Evolutionary conservation across 2,113 vertebrate species (phyloP), one percentile per base, ranked within the genome.

Genomic region (Albula glossodonta): DNA sequence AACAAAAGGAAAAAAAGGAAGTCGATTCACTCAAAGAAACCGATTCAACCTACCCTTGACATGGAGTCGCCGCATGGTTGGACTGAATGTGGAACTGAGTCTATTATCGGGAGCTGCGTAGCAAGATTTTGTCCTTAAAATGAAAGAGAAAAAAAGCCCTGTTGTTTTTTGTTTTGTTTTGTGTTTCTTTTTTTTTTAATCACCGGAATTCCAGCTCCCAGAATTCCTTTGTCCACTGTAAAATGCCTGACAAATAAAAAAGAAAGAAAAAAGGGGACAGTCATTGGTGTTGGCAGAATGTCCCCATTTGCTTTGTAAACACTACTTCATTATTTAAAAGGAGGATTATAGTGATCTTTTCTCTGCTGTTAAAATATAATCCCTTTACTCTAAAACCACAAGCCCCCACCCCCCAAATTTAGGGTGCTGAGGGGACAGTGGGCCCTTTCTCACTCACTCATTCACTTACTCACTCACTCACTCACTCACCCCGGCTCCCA

Each of bases 291-390:
- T 50, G 41, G 15, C 2, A 66, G 57, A 86, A 53, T 81, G 25
- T 81, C 52, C 57, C 85, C 70, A 60, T 41, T 82, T 82, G 49
- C 51, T 86, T 82, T 81, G 60, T 78, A 53, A 17, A 22, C 51
- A 31, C 50, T n/a, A 52, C 78, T 78, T 78, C 51, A 50, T 77
- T 82, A 56, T 60, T 74, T 25, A 82, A 57, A 63, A 77, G 1
- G 56, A 50, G 41, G 52, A 85, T 79, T 49, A 13, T 56, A 10
- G 19, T 49, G 41, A 25, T 57, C 51, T 85, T 52, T n/a, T 85
- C 31, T 85, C n/a, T 82, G 22, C 81, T 85, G 78, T 79, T 85
- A 60, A 80, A 79, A 60, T 79, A n/a, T 85, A 80, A 80, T 85
- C 78, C 74, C 12, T 78, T 60, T 48, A 80, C 51, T 82, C 19